Conservation (phyloP, 2,797 vertebrate species). For the Scarus forsteni region DNA sequence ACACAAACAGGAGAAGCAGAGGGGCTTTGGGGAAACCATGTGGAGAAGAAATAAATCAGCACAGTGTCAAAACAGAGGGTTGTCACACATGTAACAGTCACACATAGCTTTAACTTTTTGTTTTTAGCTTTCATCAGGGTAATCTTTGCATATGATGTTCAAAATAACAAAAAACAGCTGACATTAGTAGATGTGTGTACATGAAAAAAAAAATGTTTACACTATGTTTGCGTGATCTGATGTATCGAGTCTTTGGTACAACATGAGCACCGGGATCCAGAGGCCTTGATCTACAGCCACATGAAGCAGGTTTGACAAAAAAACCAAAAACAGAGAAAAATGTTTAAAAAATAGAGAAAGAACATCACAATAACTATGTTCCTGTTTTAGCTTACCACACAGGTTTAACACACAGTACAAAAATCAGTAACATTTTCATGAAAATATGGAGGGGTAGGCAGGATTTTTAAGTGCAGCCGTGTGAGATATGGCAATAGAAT, state of each 20-base stretch:
- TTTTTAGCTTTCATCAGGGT: slow-evolving; percentile 50
- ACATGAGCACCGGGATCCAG: slow-evolving; percentile 70
- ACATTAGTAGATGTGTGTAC: slow-evolving; percentile 32
- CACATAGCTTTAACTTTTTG: slow-evolving; percentile 41
- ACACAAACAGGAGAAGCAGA: slow-evolving; percentile 15
- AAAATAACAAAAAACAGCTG: slow-evolving; percentile 56
- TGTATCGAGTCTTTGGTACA: slow-evolving; percentile 82
- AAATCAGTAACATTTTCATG: background rate
- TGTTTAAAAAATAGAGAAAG: too few species aligned
- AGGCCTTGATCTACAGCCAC: slow-evolving; percentile 48
- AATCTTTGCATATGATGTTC: slow-evolving; percentile 73
- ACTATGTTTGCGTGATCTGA: slow-evolving; percentile 47
- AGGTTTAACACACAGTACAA: slow-evolving; percentile 53
- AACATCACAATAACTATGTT: slow-evolving; percentile 43
- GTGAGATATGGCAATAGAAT: too few species aligned
- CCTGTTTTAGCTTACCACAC: slow-evolving; percentile 35
- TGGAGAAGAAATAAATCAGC: slow-evolving; percentile 21
- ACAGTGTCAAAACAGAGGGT: slow-evolving; percentile 29
- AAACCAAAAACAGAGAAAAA: background rate
- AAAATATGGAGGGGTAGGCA: too few species aligned
- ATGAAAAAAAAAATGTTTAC: background rate
- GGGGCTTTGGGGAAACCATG: slow-evolving; percentile 19
- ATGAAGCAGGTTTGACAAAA: slow-evolving; percentile 40
- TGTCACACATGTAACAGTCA: slow-evolving; percentile 68
- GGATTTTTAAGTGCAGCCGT: too few species aligned